A percentile compares a stretch with the other conserved stretches of the same genome.
Evolutionary conservation across 2,888 invertebrate species (phyloP).

Genomic region (Polydrusus tereticollis): DNA sequence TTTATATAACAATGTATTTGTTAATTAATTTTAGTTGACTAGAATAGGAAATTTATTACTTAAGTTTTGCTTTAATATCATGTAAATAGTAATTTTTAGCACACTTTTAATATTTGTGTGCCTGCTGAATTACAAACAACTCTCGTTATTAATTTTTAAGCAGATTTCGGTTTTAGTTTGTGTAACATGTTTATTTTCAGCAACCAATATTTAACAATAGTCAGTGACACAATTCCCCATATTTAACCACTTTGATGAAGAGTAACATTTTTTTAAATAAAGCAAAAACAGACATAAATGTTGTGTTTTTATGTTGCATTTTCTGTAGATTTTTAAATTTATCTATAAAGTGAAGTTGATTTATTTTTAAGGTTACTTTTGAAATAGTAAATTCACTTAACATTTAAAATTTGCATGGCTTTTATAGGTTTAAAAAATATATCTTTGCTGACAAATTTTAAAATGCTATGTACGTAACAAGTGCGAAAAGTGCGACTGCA

Average conservation of each 20-base stretch:
- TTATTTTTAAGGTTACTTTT: background rate
- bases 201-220: conserved; percentile 66
- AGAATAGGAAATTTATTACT: conserved; percentile 61
- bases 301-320: conserved; percentile 55
- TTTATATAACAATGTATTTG: conserved; percentile 66
- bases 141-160: conserved; percentile 59
- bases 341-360: conserved; percentile 51
- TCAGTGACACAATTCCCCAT: conserved; percentile 65
- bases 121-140: conserved; percentile 59
- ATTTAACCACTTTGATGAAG: conserved; percentile 67
- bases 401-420: no score
- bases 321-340: conserved; percentile 58
- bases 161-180: conserved; percentile 58
- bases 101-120: conserved; percentile 64
- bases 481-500: no score
- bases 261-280: conserved; percentile 50
- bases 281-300: conserved; percentile 23
- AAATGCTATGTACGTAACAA: no score
- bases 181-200: conserved; percentile 57
- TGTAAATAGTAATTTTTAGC: conserved; percentile 65
- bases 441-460: no score
- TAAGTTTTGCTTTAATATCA: conserved; percentile 63
- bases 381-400: no score
- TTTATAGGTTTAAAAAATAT: no score
- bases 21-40: conserved; percentile 66